phyloP scores from a whole-genome alignment of 2,113 vertebrate genomes.

The Plecotus auritus region DNA sequence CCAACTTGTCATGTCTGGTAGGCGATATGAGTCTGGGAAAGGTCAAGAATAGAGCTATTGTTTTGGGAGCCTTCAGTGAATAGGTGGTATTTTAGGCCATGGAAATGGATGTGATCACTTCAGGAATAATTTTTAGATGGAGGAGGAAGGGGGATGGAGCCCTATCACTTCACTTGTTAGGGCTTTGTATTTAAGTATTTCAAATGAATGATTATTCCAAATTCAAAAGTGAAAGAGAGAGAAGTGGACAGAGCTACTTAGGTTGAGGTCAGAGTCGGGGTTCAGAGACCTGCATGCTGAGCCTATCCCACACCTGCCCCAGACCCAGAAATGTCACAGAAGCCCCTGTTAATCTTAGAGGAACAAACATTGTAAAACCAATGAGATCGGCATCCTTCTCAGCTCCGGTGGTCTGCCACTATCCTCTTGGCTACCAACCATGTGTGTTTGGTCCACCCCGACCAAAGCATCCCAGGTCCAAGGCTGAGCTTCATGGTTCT shows the following conservation, averaged over 20 bases:
- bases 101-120: neutral
- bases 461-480: neutral
- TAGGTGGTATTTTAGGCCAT: neutral
- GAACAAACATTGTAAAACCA: neutral
- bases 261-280: neutral
- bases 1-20: neutral
- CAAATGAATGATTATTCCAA: constrained; percentile 5
- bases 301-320: neutral
- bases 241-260: neutral
- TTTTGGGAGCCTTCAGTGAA: neutral
- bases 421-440: neutral
- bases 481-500: neutral
- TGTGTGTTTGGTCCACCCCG: neutral
- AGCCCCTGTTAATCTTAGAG: neutral
- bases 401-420: neutral
- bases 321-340: neutral
- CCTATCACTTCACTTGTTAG: neutral
- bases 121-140: neutral
- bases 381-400: neutral
- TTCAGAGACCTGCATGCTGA: neutral
- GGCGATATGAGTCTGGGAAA: neutral
- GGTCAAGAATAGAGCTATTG: neutral
- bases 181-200: constrained; percentile 3
- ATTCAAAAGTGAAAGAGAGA: neutral
- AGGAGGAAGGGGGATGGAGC: neutral